A percentile compares a stretch with the other conserved stretches of the same genome.
Evolutionary conservation across 2,113 vertebrate genomes (phyloP).

Genomic region (Rhodinocichla rosea): DNA sequence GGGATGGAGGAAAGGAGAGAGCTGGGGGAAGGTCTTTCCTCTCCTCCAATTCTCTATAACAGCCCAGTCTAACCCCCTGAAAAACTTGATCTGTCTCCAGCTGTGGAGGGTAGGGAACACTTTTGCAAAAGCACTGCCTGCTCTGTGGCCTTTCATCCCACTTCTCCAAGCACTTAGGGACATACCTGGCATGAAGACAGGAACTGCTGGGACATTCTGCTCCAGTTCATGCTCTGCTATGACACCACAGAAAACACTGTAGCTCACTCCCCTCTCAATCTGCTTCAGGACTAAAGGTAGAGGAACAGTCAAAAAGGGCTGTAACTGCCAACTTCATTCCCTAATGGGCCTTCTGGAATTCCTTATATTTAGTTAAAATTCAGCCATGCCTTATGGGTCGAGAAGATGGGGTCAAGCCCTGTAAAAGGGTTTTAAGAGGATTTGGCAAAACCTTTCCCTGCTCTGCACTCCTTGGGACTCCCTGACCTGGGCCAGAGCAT

Average conservation of each 20-base stretch:
- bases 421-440: background rate
- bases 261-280: background rate
- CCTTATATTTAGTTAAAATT: background rate
- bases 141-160: background rate
- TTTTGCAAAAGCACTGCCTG: background rate
- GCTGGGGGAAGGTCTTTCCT: background rate
- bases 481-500: background rate
- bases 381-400: background rate
- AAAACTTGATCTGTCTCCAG: background rate
- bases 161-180: background rate
- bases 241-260: background rate
- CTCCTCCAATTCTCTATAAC: background rate
- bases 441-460: accelerated
- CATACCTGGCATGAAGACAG: background rate
- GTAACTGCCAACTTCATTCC: background rate
- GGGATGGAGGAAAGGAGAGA: background rate
- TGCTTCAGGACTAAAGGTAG: background rate
- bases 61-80: background rate
- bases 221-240: background rate
- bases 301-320: background rate
- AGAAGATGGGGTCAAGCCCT: background rate
- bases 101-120: background rate
- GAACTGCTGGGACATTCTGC: background rate
- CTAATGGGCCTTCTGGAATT: background rate
- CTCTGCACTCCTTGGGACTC: background rate